Conservation (phyloP, 1,140 invertebrate species). For the Nilaparvata lugens region DNA sequence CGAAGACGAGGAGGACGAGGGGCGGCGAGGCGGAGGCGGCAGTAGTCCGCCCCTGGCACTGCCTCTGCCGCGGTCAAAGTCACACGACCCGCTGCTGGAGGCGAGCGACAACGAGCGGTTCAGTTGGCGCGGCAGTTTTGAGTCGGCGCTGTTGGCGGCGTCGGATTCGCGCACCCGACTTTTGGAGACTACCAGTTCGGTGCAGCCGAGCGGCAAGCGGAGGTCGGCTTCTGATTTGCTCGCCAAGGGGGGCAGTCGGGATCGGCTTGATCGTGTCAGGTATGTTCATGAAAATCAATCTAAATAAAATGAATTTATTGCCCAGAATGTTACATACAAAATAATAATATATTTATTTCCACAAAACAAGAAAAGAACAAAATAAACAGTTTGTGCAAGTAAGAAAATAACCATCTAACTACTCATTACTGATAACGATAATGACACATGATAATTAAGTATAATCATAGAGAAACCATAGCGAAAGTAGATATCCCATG, state of each 20-base stretch:
- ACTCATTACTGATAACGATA: no score
- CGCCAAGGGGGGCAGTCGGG: conserved; percentile 63
- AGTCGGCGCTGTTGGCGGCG: conserved; percentile 69
- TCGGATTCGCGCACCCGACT: conserved; percentile 64
- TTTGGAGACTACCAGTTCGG: conserved; percentile 48
- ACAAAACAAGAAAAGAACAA: no score
- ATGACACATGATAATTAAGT: no score
- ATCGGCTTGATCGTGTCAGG: conserved; percentile 61
- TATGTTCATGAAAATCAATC: no score
- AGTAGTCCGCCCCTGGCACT: conserved; percentile 43
- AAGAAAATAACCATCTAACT: no score
- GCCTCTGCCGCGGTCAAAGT: conserved; percentile 63
- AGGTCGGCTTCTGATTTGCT: conserved; percentile 68
- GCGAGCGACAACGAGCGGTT: conserved; percentile 82
- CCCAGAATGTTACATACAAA: no score
- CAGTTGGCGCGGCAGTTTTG: conserved; percentile 83
- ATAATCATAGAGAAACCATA: no score
- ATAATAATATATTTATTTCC: no score
- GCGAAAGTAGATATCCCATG: no score
- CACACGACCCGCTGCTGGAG: conserved; percentile 58
- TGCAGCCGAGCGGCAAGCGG: conserved; percentile 55
- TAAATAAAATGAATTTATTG: no score
- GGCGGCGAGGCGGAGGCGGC: conserved; percentile 17
- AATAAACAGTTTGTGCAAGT: no score
- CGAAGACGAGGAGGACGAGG: conserved; percentile 52